phyloP scores from a whole-genome alignment of 2,797 vertebrate genomes.

The Lindbergichthys nudifrons region DNA sequence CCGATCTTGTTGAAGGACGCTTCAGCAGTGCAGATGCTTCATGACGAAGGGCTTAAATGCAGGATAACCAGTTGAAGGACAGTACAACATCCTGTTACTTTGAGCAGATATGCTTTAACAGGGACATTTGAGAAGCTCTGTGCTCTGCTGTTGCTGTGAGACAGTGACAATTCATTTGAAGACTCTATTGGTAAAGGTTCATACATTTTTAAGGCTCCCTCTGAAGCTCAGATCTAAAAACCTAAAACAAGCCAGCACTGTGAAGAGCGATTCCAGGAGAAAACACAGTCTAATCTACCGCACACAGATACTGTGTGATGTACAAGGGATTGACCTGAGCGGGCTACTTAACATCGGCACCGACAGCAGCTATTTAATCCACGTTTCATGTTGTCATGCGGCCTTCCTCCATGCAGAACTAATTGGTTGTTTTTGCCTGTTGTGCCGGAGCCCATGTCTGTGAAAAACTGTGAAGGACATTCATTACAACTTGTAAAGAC shows the following conservation, averaged over 20 bases:
- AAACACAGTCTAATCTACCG: slow-evolving; percentile 56
- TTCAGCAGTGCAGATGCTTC: slow-evolving; percentile 33
- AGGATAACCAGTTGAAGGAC: slow-evolving; percentile 48
- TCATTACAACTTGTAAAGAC: slow-evolving; percentile 57
- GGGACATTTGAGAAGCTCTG: slow-evolving; percentile 3
- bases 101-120: slow-evolving; percentile 31
- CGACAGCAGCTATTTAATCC: slow-evolving; percentile 68
- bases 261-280: slow-evolving; percentile 39
- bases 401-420: slow-evolving; percentile 64
- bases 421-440: slow-evolving; percentile 77
- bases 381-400: slow-evolving; percentile 67
- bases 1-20: slow-evolving; percentile 57
- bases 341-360: slow-evolving; percentile 53
- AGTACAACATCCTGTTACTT: slow-evolving; percentile 24
- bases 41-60: slow-evolving; percentile 24
- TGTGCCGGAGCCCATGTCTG: slow-evolving; percentile 43
- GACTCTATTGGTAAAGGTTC: slow-evolving; percentile 23
- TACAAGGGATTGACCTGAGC: slow-evolving; percentile 56
- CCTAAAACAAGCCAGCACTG: slow-evolving; percentile 31
- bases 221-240: slow-evolving; percentile 51
- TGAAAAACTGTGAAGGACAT: slow-evolving; percentile 70
- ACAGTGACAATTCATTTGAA: slow-evolving; percentile 25
- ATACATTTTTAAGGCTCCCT: slow-evolving; percentile 23
- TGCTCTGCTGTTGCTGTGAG: slow-evolving; percentile 19
- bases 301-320: slow-evolving; percentile 53